Percentiles rank a stretch among this genome's conserved stretches.
Evolutionary conservation across 2,888 invertebrate genomes (phyloP).

Genomic region (Lordiphosa fenestrarum): DNA sequence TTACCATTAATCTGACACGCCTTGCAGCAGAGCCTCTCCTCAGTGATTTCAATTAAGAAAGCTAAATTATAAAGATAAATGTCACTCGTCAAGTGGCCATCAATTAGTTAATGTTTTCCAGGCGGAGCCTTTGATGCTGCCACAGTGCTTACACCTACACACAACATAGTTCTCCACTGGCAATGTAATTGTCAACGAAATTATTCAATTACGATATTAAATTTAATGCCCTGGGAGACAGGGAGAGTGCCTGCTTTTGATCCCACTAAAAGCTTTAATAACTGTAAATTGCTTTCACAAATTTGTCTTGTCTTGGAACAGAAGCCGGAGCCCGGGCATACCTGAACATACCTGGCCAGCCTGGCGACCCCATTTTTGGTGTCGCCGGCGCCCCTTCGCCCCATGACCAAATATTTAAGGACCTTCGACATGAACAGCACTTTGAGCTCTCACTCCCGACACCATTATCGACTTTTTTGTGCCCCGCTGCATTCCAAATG

Average conservation of each 20-base stretch:
- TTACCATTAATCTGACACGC: slow-evolving; percentile 41
- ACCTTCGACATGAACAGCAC: slow-evolving; percentile 57
- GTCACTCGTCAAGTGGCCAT: slow-evolving; percentile 69
- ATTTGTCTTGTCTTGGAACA: slow-evolving; percentile 41
- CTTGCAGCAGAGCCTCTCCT: slow-evolving; percentile 17
- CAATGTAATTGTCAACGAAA: slow-evolving; percentile 43
- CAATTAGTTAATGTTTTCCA: slow-evolving; percentile 63
- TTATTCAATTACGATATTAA: slow-evolving; percentile 73
- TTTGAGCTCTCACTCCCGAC: slow-evolving; percentile 37
- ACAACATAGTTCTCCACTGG: slow-evolving; percentile 24
- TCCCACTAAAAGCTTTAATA: slow-evolving; percentile 76
- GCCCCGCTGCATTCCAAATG: slow-evolving; percentile 31
- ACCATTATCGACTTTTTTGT: slow-evolving; percentile 53
- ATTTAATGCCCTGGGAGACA: slow-evolving; percentile 52
- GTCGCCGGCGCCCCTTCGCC: slow-evolving; percentile 22
- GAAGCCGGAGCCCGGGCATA: slow-evolving; percentile 2
- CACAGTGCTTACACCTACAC: neutral
- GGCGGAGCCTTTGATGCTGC: slow-evolving; percentile 8
- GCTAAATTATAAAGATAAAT: slow-evolving; percentile 67
- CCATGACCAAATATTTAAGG: slow-evolving; percentile 74
- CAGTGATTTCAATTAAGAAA: slow-evolving; percentile 69
- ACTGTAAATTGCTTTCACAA: slow-evolving; percentile 72
- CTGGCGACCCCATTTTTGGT: slow-evolving; percentile 33
- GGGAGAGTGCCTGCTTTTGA: slow-evolving; percentile 52
- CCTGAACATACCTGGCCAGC: slow-evolving; percentile 23